A percentile compares a stretch with the other conserved stretches of the same genome.
Evolutionary conservation across 2,888 invertebrate genomes (phyloP).

Genomic region (Ormia ochracea): DNA sequence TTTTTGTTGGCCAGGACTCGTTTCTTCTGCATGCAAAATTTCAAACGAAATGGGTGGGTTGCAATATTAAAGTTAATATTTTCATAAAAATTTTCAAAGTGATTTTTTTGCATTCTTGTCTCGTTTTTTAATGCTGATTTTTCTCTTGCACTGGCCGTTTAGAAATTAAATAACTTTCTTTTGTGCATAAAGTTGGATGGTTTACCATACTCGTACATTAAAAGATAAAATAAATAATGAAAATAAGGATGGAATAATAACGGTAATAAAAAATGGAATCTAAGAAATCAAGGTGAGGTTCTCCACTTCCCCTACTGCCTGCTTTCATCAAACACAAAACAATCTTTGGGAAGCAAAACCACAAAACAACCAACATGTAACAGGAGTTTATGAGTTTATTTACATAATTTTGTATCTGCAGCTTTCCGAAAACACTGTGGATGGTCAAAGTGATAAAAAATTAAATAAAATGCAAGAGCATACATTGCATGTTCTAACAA

Average conservation of each 20-base stretch:
- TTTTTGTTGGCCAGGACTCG: slow-evolving; percentile 12
- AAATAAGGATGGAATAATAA: slow-evolving; percentile 25
- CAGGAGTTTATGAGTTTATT: slow-evolving; percentile 62
- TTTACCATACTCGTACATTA: slow-evolving; percentile 7
- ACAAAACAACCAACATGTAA: slow-evolving; percentile 42
- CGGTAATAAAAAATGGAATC: slow-evolving; percentile 5
- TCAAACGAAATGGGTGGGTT: slow-evolving; percentile 62
- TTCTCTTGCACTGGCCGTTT: slow-evolving; percentile 45
- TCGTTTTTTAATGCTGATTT: slow-evolving; percentile 18
- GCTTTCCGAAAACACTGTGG: slow-evolving; percentile 2
- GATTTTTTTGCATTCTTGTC: slow-evolving; percentile 1
- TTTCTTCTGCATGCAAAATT: slow-evolving; percentile 54
- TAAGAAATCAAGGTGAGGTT: slow-evolving; percentile 55
- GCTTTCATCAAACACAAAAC: slow-evolving; percentile 6
- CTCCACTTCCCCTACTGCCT: slow-evolving; percentile 3
- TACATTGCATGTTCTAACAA: not conserved
- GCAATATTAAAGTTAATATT: slow-evolving; percentile 60
- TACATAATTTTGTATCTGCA: slow-evolving; percentile 53
- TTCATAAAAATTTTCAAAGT: slow-evolving; percentile 51
- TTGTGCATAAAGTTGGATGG: slow-evolving; percentile 37
- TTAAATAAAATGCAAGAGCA: not conserved
- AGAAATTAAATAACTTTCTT: slow-evolving; percentile 62
- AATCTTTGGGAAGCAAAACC: slow-evolving; percentile 43
- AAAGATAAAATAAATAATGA: slow-evolving; percentile 41
- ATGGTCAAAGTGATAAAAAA: slow-evolving; percentile 2